A percentile compares a stretch with the other conserved stretches of the same genome.
Evolutionary conservation across 2,888 invertebrate species (phyloP).

Genomic region (Luffia ferchaultella): DNA sequence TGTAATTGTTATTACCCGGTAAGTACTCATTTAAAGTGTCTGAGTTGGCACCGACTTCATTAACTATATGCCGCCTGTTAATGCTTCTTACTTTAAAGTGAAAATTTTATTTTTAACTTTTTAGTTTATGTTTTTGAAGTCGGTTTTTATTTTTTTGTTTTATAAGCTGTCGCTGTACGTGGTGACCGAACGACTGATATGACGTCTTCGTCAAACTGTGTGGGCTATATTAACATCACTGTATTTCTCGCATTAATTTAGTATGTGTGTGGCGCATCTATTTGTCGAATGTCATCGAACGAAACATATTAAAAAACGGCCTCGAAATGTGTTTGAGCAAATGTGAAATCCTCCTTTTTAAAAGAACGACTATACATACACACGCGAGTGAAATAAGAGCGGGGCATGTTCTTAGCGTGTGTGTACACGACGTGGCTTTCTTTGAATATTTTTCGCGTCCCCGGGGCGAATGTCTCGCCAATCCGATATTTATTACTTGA

Average conservation of each 20-base stretch:
- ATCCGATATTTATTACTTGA: conserved; percentile 60
- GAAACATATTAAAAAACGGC: background rate
- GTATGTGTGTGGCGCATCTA: background rate
- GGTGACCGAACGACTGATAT: too few relatives aligned
- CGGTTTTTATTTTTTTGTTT: too few relatives aligned
- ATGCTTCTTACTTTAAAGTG: too few relatives aligned
- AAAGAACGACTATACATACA: conserved; percentile 38
- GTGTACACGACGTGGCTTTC: conserved; percentile 30
- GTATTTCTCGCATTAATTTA: background rate
- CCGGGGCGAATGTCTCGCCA: conserved; percentile 39
- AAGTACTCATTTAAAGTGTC: too few relatives aligned
- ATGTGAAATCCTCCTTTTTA: conserved; percentile 32
- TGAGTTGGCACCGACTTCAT: too few relatives aligned
- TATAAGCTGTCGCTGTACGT: too few relatives aligned
- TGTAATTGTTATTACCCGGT: too few relatives aligned
- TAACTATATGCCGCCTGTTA: too few relatives aligned
- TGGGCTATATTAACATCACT: background rate
- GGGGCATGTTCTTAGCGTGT: conserved; percentile 42
- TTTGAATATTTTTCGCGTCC: conserved; percentile 32
- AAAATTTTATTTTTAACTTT: too few relatives aligned
- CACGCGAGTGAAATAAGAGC: conserved; percentile 46
- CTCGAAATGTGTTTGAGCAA: background rate
- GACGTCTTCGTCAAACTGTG: too few relatives aligned
- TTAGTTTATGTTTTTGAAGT: too few relatives aligned
- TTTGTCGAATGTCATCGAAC: background rate